Percentiles rank a stretch among this genome's conserved stretches.
These are phyloP conservation scores for Archips xylosteana DNA, from an alignment of 2,888 invertebrate species.

Conservation along the genomic window DNA sequence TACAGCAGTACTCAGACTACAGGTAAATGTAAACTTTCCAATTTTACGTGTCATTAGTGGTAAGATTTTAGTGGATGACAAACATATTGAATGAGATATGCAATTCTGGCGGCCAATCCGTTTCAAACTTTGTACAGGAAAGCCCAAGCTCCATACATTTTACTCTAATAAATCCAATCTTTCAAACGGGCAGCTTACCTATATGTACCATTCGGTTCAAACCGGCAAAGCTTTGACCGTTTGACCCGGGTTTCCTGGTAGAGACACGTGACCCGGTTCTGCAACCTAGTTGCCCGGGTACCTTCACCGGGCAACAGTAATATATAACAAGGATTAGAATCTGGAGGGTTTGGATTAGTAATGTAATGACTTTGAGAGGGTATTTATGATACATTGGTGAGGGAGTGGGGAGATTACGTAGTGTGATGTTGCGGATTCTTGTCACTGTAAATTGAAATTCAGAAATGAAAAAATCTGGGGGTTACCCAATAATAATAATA, in stretches of 20 bases:
- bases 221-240: slow-evolving; percentile 16
- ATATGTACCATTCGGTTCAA: slow-evolving; percentile 19
- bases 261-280: slow-evolving; percentile 34
- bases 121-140: background rate
- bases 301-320: slow-evolving; percentile 8
- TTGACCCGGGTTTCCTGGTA: slow-evolving; percentile 22
- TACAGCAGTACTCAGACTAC: too few relatives aligned
- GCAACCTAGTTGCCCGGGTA: slow-evolving; percentile 30
- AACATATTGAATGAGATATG: too few relatives aligned
- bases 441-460: too few relatives aligned
- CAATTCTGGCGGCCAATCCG: background rate
- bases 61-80: too few relatives aligned
- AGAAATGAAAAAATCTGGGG: too few relatives aligned
- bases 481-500: too few relatives aligned
- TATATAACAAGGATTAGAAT: slow-evolving; percentile 25
- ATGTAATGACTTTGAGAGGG: slow-evolving; percentile 6
- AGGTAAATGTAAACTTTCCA: too few relatives aligned
- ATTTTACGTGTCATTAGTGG: too few relatives aligned
- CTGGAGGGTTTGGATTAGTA: slow-evolving; percentile 2
- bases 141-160: background rate
- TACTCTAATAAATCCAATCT: slow-evolving; percentile 23
- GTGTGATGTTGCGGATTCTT: too few relatives aligned
- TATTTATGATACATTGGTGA: background rate
- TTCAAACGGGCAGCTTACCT: background rate
- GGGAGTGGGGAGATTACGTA: background rate